Evolutionary conservation across 1,140 invertebrate genomes (phyloP), one percentile per base, ranked within the genome.

Genomic region (Temnothorax nylanderi): DNA sequence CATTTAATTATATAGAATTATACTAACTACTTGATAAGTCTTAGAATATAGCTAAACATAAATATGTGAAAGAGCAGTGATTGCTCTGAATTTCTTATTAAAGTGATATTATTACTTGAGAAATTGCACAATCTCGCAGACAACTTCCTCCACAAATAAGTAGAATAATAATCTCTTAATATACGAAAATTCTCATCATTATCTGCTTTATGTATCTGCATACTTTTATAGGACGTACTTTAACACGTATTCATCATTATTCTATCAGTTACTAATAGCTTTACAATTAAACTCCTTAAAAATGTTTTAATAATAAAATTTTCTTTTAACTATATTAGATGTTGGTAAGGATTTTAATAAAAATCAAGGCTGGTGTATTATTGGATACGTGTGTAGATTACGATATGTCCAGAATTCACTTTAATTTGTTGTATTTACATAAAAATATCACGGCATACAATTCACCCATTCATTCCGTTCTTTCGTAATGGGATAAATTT

Each of bases 111-210:
- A 32, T 72, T n/a, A n/a, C n/a, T 16, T 72, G 7, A 16, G 8
- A 49, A 32, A 21, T 32, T 72, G 44, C 8, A n/a, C 4, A 26
- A 26, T 34, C 37, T 37, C 26, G n/a, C 11, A 2, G 7, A 65
- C 37, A 67, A 67, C 21, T 0, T 13, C 16, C 16, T 34, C 44
- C 3, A 4, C 1, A 67, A 67, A 44, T 11, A 67, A 67, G 4
- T 67, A 67, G 10, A 41, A 49, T 72, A 72, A n/a, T 72, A 49
- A 51, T 16, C 44, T 10, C 10, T 72, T 72, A 49, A 72, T 18
- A 72, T 18, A 32, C 16, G 18, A 37, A 69, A 32, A 18, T 72
- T 49, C 7, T 51, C 4, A 3, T 18, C 26, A 72, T 34, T 72
- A 51, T 32, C 7, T 62, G 8, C 16, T 60, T 32, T 34, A 18